Base-by-base conservation (phyloP, 2,888 invertebrate species). In the Agrilus biguttatus region DNA sequence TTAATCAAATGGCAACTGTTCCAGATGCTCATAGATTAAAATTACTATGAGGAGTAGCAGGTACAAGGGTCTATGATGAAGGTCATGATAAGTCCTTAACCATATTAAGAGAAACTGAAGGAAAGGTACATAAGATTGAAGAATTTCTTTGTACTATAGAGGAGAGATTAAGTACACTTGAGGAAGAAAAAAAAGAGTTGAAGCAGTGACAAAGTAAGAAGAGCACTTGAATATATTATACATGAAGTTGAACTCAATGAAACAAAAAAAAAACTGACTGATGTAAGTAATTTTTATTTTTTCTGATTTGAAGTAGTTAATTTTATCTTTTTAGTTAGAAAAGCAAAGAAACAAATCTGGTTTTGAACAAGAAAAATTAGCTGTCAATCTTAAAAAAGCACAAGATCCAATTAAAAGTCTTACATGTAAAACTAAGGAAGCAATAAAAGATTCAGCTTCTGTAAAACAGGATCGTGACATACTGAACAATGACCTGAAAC, bases 1-100 rank as follows among this genome's bases (percentile, higher is more conserved):
- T 98, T 55, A 97, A 97, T 67, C 97, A 98, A 78, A 93, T 98
- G 91, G 98, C 98, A 4, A 92, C 97, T 17, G 95, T 97, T 2
- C 93, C 97, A 2, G 98, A 98, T 69, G 89, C 93, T 0, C 93
- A 97, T 55, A 77, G 98, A 46, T 67, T 98, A 50, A 96, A 97
- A 65, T 69, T 98, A 36, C 68, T 98, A 12, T 71, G 95, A 51
- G 97, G 98, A 74, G 97, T 97, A 12, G 97, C 97, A 14, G 97
- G 96, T 4, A 92, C 92, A 0, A 72, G 91, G 51, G 97, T 99
- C 0, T 99, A 97, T 62, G 98, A 99, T 66, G 98, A 99, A 62
- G 77, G 97, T 41, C 83, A 96, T 55, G 95, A 96, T 62, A 98
- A 99, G 67, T 97, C 96, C 23, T 83, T 92, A 59, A 80, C 81